These are phyloP conservation scores for Protosalanx chinensis DNA, from an alignment of 2,797 vertebrate genomes.

Conservation along the genomic window DNA sequence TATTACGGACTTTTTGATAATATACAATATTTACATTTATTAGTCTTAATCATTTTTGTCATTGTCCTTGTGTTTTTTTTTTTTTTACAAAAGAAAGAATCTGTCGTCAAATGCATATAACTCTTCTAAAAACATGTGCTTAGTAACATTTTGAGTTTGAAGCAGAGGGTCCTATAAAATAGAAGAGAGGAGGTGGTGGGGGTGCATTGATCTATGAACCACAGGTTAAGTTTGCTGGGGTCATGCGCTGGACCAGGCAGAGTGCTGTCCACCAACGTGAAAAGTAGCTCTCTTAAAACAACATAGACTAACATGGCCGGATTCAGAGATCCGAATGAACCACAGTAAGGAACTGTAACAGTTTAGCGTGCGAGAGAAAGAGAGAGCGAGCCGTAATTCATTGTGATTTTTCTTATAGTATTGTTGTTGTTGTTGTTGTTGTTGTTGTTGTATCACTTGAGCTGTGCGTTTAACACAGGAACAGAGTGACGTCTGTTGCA, in stretches of 20 bases:
- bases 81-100: slow-evolving; percentile 74
- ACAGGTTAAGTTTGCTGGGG: slow-evolving; percentile 12
- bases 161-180: slow-evolving; percentile 55
- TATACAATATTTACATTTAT: slow-evolving; percentile 80
- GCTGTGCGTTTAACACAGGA: slow-evolving; percentile 13
- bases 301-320: no score
- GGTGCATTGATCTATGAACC: slow-evolving; percentile 44
- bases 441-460: no score
- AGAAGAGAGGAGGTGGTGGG: slow-evolving; percentile 16
- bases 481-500: slow-evolving; percentile 65
- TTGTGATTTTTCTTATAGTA: no score
- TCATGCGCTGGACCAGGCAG: slow-evolving; percentile 38
- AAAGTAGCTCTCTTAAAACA: no score
- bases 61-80: slow-evolving; percentile 74
- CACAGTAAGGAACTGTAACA: no score
- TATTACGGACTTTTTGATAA: slow-evolving; percentile 77
- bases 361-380: no score
- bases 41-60: slow-evolving; percentile 64
- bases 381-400: no score
- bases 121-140: slow-evolving; percentile 81
- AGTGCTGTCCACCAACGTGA: not conserved
- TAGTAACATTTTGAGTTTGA: slow-evolving; percentile 67
- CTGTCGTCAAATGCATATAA: slow-evolving; percentile 78
- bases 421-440: no score
- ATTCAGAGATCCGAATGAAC: no score